Evolutionary conservation across 2,888 invertebrate species (phyloP).

Genomic region (Synergus itoensis): DNA sequence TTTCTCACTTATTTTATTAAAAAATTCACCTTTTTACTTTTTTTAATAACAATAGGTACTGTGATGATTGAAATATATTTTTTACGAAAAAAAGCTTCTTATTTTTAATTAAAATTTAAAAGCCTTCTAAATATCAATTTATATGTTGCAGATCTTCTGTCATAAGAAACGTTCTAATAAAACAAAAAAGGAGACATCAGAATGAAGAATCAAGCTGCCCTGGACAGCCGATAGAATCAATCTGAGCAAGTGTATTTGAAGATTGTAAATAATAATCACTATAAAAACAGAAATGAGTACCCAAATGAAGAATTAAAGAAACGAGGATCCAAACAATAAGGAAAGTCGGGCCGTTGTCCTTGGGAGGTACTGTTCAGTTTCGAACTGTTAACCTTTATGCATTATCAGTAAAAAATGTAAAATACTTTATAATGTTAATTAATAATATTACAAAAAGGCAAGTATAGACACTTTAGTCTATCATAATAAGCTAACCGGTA

Average conservation of each 20-base stretch:
- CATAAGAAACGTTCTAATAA: slow-evolving; percentile 69
- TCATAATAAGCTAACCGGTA: slow-evolving; percentile 68
- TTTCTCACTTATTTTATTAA: too few species aligned
- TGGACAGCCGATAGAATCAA: slow-evolving; percentile 61
- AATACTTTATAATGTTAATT: slow-evolving; percentile 70
- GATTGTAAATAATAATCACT: slow-evolving; percentile 74
- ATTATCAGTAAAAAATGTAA: slow-evolving; percentile 69
- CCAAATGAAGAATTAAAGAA: slow-evolving; percentile 61
- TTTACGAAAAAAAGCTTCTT: too few species aligned
- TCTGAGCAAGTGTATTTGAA: slow-evolving; percentile 67
- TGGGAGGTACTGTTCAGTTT: slow-evolving; percentile 39
- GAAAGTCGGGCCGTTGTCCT: background rate
- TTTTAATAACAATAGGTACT: too few species aligned
- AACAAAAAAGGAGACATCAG: slow-evolving; percentile 57
- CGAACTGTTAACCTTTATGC: slow-evolving; percentile 53
- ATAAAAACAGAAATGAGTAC: slow-evolving; percentile 65
- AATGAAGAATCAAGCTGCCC: slow-evolving; percentile 63
- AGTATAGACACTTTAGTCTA: slow-evolving; percentile 65
- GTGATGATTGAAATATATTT: too few species aligned
- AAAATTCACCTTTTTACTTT: too few species aligned
- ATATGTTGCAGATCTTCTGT: slow-evolving; percentile 74
- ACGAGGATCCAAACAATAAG: slow-evolving; percentile 47
- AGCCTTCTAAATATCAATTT: slow-evolving; percentile 42
- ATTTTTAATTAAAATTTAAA: too few species aligned
- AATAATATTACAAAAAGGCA: slow-evolving; percentile 66